phyloP scores from a whole-genome alignment of 2,113 vertebrate genomes.

The Felis catus region DNA sequence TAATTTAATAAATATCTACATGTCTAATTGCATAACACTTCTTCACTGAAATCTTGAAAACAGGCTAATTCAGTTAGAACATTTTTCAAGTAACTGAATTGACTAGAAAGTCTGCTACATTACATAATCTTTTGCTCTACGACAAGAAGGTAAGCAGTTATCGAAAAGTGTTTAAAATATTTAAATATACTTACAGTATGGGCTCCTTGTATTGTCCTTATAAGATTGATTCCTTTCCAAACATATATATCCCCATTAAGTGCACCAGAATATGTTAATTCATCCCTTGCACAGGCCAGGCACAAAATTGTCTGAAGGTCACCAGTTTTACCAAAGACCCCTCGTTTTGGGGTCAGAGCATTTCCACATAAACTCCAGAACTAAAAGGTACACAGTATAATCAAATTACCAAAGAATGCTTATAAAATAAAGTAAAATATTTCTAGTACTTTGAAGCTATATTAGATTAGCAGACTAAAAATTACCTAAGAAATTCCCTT shows the following conservation, averaged over 20 bases:
- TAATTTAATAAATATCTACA: not conserved
- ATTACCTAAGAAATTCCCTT: conserved; percentile 31
- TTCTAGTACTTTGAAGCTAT: not conserved
- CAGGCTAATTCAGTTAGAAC: not conserved
- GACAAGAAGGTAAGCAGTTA: conserved; percentile 14
- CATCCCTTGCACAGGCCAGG: conserved; percentile 96
- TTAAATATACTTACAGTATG: conserved; percentile 91
- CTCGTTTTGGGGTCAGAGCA: conserved; percentile 96
- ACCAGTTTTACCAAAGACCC: conserved; percentile 97
- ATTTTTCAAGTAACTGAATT: conserved; percentile 28
- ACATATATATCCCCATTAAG: conserved; percentile 98
- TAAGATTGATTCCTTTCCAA: conserved; percentile 97
- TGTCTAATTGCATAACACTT: not conserved
- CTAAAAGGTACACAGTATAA: conserved; percentile 83
- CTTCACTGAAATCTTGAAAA: conserved; percentile 53
- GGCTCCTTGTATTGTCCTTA: conserved; percentile 96
- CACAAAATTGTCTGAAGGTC: conserved; percentile 99
- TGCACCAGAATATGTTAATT: conserved; percentile 97
- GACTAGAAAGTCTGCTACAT: not conserved
- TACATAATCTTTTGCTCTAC: not conserved
- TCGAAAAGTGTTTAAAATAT: conserved; percentile 29
- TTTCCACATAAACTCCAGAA: conserved; percentile 99
- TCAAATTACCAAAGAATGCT: conserved; percentile 47
- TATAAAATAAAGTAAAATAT: conserved; percentile 8
- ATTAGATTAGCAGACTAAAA: conserved; percentile 29